These are phyloP conservation scores for Synergus japonicus DNA, from an alignment of 2,888 invertebrate species.

Conservation along the genomic window DNA sequence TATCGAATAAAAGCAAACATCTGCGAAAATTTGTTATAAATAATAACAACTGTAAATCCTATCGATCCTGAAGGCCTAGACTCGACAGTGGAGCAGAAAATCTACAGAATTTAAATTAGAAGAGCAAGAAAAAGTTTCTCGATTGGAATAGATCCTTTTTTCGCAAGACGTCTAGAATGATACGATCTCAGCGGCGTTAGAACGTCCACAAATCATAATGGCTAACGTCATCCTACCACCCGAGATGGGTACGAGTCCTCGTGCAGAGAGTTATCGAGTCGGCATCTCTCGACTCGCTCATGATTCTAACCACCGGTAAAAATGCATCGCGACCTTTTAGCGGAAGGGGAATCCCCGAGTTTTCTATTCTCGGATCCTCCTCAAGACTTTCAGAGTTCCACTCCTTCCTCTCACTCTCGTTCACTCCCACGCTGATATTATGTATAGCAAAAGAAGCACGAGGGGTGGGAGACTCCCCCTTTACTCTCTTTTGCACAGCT, in stretches of 20 bases:
- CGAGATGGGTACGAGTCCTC: slow-evolving; percentile 37
- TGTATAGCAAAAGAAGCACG: neutral
- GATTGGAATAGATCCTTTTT: neutral
- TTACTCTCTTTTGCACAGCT: neutral
- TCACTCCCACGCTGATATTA: slow-evolving; percentile 28
- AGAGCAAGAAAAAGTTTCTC: neutral
- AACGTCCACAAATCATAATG: slow-evolving; percentile 61
- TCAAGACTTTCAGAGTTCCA: neutral
- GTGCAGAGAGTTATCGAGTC: slow-evolving; percentile 57
- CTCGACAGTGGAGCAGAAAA: neutral
- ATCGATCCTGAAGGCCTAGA: too few species aligned
- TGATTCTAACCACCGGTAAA: slow-evolving; percentile 60
- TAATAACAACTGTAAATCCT: too few species aligned
- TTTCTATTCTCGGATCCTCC: neutral
- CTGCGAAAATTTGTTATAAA: neutral
- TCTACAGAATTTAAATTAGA: neutral
- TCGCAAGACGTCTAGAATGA: slow-evolving; percentile 8
- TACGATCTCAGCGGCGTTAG: slow-evolving; percentile 7
- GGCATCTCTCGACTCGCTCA: slow-evolving; percentile 57
- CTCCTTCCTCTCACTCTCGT: slow-evolving; percentile 31
- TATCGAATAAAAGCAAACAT: too few species aligned
- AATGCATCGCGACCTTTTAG: slow-evolving; percentile 56
- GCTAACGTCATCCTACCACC: slow-evolving; percentile 43
- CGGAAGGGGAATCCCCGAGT: slow-evolving; percentile 38
- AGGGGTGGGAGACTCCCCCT: slow-evolving; percentile 26